Conservation (phyloP, 2,113 vertebrate genomes). For the Eudyptes chrysolophus region DNA sequence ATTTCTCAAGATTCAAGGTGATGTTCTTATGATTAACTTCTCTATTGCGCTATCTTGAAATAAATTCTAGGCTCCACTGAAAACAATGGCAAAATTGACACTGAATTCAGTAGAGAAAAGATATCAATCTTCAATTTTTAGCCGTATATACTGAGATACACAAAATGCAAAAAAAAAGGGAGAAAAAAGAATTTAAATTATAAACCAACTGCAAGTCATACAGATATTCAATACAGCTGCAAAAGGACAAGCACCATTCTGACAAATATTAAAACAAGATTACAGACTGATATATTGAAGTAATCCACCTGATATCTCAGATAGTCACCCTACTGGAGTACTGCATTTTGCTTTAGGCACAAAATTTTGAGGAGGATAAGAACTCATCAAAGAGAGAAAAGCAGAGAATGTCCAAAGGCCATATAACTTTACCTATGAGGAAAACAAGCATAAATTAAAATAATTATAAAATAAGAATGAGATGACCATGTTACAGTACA, state of each 20-base stretch:
- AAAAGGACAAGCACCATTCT: not conserved
- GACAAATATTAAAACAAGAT: not conserved
- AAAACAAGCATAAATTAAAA: not conserved
- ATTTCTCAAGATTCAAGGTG: not conserved
- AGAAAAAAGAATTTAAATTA: not conserved
- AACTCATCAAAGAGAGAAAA: not conserved
- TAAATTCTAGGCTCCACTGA: not conserved
- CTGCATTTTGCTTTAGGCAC: not conserved
- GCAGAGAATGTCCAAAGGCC: not conserved
- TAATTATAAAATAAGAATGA: not conserved
- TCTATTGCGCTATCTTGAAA: not conserved
- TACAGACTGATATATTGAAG: not conserved
- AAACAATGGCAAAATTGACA: not conserved
- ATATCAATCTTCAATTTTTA: not conserved
- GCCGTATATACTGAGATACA: not conserved
- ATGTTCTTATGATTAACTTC: not conserved
- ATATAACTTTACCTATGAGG: not conserved
- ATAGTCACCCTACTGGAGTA: not conserved
- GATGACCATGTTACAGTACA: not conserved
- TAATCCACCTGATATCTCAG: not conserved
- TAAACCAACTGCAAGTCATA: not conserved
- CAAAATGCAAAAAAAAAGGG: not conserved
- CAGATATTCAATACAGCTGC: not conserved
- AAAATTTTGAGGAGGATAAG: not conserved
- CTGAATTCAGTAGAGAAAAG: not conserved